Evolutionary conservation across 2,888 invertebrate genomes (phyloP), one percentile per base, ranked within the genome.

Genomic region (Pandemis cinnamomeana): DNA sequence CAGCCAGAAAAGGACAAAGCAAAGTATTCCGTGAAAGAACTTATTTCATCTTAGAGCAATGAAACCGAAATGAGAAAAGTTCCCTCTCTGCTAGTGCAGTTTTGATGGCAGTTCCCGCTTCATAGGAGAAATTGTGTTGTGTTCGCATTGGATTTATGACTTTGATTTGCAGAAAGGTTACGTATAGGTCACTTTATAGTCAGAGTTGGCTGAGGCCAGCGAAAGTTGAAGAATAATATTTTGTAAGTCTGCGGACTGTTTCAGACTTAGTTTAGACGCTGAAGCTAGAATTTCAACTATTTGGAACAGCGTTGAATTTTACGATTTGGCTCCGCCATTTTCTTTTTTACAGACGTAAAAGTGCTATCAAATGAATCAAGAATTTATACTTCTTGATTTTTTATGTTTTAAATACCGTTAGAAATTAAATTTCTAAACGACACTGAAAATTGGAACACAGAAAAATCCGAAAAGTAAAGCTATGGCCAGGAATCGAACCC

Each of bases 31-130:
- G 70, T 58, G 70, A 61, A 72, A 46, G 63, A 79, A 82, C 80
- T 81, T 80, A 79, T 82, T 80, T 80, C 81, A 80, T 83, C 83
- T 81, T 79, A 78, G 79, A 80, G 77, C 80, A 79, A 81, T 80
- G 78, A 72, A 77, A 76, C 76, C 79, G 77, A 79, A 81, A 84
- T 83, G 81, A 83, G 83, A 83, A 83, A 84, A 83, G 80, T 83
- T 83, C 76, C 53, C 67, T 71, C 77, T 71, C 73, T 75, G 74
- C 68, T 75, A 76, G 73, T 77, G 79, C 78, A 77, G 77, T 76
- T 77, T 73, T 76, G 77, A 78, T 78, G 75, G 76, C 75, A 75
- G 75, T 77, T 78, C 55, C 60, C 69, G 73, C 66, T 73, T 71
- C 62, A 71, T 74, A 74, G 70, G 41, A 64, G 72, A 68, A 36